Base-by-base conservation (phyloP, 2,797 vertebrate species). In the Todus mexicanus region DNA sequence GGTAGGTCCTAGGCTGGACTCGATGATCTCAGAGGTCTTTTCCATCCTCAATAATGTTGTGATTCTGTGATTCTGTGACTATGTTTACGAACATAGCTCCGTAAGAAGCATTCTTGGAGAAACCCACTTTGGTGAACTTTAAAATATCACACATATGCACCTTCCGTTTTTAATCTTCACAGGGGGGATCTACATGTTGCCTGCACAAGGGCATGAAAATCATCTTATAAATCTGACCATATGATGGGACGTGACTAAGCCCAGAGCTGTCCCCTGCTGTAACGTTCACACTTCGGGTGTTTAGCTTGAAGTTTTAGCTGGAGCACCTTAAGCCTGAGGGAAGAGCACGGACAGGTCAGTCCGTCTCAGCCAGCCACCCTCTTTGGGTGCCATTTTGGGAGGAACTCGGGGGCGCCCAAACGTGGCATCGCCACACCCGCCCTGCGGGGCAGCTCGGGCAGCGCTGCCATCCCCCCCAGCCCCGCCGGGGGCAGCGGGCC, bases 221-320 rank as follows among this genome's bases (percentile, higher is more conserved):
- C 1, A 14, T 37, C 51, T 82, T 21, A 12, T 59, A 60, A 70
- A 73, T 29, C 40, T 57, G 22, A 6, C 27, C 0, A 0, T 31
- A 7, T 6, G 17, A 35, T 48, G 60, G 29, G 65, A 38, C 3
- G 2, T 12, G 54, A 68, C 47, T 8, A 45, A 63, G 31, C 64
- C n/a, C 50, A 26, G 26, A 11, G 27, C 33, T 53, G 40, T 73
- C 12, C 26, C 16, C 18, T 71, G 13, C 23, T 48, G 31, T 27
- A 43, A 75, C 4, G 51, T 45, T 87, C 48, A 79, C n/a, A 56
- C 40, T 56, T 81, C 12, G 10, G 25, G 23, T 56, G 17, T 68
- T 65, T 31, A 10, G 27, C 12, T n/a, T 37, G 13, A 12, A n/a
- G n/a, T n/a, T 75, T 80, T 78, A 73, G 33, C 82, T 54, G 25